Conservation (phyloP, 2,113 vertebrate species). For the Otolemur garnettii region DNA sequence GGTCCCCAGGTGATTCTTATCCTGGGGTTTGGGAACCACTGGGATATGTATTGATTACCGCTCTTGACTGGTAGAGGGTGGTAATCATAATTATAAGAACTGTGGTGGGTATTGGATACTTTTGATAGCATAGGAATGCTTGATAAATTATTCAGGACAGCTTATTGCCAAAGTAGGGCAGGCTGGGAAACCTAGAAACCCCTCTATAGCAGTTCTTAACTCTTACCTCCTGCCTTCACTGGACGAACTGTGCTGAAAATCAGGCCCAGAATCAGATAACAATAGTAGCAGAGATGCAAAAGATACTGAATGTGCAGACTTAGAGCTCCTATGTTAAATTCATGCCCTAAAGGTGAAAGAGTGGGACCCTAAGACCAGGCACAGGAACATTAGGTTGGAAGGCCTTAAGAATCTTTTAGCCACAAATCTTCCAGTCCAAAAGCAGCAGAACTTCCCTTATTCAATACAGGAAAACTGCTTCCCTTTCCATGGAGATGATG, state of each 20-base stretch:
- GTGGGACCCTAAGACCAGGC: neutral
- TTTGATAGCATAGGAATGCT: neutral
- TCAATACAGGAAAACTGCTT: neutral
- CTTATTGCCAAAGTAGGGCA: neutral
- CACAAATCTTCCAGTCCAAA: neutral
- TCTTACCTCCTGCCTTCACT: neutral
- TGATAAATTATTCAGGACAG: neutral
- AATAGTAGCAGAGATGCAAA: neutral
- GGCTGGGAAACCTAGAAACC: neutral
- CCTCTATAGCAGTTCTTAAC: neutral
- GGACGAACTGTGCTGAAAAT: neutral
- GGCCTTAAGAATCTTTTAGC: neutral
- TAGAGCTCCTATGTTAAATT: neutral
- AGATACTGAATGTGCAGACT: neutral
- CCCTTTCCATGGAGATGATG: neutral
- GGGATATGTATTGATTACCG: neutral
- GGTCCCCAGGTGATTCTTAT: neutral
- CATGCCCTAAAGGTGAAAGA: neutral
- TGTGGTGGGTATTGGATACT: neutral
- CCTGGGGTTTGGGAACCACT: neutral
- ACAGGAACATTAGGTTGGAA: neutral
- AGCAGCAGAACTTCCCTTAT: neutral
- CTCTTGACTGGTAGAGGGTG: neutral
- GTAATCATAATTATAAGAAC: neutral
- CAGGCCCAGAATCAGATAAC: neutral